Evolutionary conservation across 2,888 invertebrate genomes (phyloP), one percentile per base, ranked within the genome.

Genomic region (Drosophila antonietae): DNA sequence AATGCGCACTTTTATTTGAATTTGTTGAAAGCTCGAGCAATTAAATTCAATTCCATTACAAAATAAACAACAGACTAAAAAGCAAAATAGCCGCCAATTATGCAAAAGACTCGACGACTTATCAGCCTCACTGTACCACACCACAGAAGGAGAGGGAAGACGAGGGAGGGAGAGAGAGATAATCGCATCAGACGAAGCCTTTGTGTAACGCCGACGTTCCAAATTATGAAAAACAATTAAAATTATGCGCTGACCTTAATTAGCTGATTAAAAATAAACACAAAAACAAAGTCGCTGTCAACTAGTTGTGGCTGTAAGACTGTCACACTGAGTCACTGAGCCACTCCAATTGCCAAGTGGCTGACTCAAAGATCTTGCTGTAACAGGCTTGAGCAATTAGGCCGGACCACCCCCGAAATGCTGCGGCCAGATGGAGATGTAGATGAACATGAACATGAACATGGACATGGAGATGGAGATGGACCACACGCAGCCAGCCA

Each of bases 341-440:
- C 35, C 7, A 18, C 49, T 68, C 55, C 62, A 53, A 55, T 68
- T 60, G 55, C 56, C 35, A 41, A 62, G 51, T 57, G 52, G 43
- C 20, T 68, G 64, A 64, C 66, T 79, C 75, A 67, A 58, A 56
- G 41, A 64, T 65, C 62, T 65, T 0, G 18, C 28, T 43, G 68
- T 79, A 78, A 86, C 76, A 82, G 82, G 83, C 75, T 78, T 72
- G 72, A 75, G 83, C 85, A 85, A 90, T 89, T 89, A 89, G 71
- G 39, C 47, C 52, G 46, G 51, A 68, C 64, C 79, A 86, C 88
- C 88, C 88, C 83, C 81, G 52, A 69, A 83, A 75, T 61, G 33
- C 44, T 39, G 15, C 9, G 23, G 20, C 15, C 66, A 23, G 52
- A 20, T 18, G 20, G 20, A 52, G 41, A 33, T 33, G 58, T 87